Conservation (phyloP, 2,113 vertebrate genomes). For the Ginglymostoma cirratum region DNA sequence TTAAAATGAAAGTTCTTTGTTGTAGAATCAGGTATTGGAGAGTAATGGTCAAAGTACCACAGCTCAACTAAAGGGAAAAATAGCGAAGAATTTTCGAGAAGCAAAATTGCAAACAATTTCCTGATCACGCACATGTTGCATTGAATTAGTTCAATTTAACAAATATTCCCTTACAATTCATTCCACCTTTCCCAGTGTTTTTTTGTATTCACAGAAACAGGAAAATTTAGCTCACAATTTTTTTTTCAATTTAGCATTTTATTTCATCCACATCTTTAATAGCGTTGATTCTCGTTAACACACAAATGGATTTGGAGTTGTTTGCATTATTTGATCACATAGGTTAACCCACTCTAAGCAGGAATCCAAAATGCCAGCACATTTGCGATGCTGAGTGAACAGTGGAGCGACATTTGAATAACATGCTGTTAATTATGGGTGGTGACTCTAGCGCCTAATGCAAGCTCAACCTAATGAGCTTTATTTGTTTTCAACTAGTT, state of each 20-base stretch:
- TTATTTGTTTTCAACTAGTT: slow-evolving; percentile 26
- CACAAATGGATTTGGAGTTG: background rate
- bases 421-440: background rate
- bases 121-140: background rate
- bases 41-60: background rate
- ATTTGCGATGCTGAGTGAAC: background rate
- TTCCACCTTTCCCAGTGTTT: background rate
- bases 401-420: background rate
- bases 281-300: background rate
- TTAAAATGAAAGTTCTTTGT: background rate
- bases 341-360: background rate
- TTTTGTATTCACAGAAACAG: background rate
- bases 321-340: background rate
- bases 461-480: background rate
- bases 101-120: background rate
- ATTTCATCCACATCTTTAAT: background rate
- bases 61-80: background rate
- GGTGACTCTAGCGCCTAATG: background rate
- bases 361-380: background rate
- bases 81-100: background rate
- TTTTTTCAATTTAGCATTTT: background rate
- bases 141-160: background rate
- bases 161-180: background rate
- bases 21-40: background rate
- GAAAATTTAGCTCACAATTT: background rate